Conservation (phyloP, 2,113 vertebrate species). For the Ochotona curzoniae region DNA sequence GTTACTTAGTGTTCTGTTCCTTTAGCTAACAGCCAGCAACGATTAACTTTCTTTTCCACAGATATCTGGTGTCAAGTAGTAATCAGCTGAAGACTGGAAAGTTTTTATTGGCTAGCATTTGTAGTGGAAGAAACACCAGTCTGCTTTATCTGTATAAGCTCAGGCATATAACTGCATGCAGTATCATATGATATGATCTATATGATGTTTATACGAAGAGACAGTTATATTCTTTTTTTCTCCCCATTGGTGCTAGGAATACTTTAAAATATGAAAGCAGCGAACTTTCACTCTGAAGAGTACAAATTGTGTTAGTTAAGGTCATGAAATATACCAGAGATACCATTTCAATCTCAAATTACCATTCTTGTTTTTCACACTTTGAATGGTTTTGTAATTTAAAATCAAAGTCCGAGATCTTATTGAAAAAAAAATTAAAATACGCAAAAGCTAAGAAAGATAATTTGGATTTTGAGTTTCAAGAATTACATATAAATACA, state of each 20-base stretch:
- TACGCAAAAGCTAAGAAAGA: neutral
- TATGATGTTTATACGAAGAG: neutral
- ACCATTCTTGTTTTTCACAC: conserved; percentile 52
- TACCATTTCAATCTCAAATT: neutral
- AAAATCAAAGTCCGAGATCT: conserved; percentile 12
- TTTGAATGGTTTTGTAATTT: conserved; percentile 58
- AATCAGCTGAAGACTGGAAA: conserved; percentile 56
- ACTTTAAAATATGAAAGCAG: conserved; percentile 45
- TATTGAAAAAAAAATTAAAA: conserved; percentile 27
- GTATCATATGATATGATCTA: neutral
- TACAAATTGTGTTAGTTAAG: conserved; percentile 40
- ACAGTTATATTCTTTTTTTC: neutral
- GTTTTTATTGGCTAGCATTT: conserved; percentile 53
- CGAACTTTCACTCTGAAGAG: conserved; percentile 36
- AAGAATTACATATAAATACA: conserved; percentile 35
- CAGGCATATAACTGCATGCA: neutral
- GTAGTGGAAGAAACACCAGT: conserved; percentile 53
- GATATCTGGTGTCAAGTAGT: conserved; percentile 63
- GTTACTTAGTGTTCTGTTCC: neutral
- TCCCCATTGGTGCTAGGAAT: neutral
- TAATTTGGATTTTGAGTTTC: conserved; percentile 53
- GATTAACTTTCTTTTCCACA: conserved; percentile 46
- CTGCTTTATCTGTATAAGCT: conserved; percentile 28
- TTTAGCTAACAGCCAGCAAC: conserved; percentile 2
- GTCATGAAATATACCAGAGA: neutral